Evolutionary conservation across 2,113 vertebrate genomes (phyloP), one percentile per base, ranked within the genome.

Genomic region (Cyrtonyx montezumae): DNA sequence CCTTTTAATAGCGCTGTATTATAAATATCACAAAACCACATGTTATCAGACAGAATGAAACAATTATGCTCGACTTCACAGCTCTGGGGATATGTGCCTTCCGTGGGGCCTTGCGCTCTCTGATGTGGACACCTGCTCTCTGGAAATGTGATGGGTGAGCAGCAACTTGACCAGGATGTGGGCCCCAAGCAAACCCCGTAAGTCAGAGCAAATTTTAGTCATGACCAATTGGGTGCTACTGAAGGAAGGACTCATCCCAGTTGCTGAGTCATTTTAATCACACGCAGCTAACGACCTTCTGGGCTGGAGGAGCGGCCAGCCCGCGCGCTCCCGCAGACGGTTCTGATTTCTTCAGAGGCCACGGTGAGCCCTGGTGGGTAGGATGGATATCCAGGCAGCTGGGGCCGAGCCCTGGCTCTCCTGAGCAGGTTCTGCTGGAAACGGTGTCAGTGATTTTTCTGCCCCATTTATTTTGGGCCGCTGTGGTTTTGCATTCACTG

Each of bases 41-140:
- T 92, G 89, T 94, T 94, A 96, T 95, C 96, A 88, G 89, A 45
- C 95, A 95, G 91, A 88, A 95, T 95, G 95, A 96, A 95, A 91
- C 94, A 92, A 94, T 96, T 96, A 95, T 25, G 82, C 71, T 90
- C 56, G 1, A 15, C 89, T 91, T 94, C 94, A 87, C 91, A 90
- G 46, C 81, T 6, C 2, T 6, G 84, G 94, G 84, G 91, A 53
- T 92, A 62, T 32, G 79, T 13, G 70, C 87, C 81, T 59, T 91
- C 55, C 4, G 1, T 19, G 94, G 91, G 94, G 92, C 89, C 92
- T 91, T 46, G 71, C 0, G 46, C 87, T 94, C 94, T 96, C 93
- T 95, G 94, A 96, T 94, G 95, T 93, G 93, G 95, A 96, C 91
- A 91, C 95, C 94, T 93, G 91, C 96, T 96, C 90, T 49, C 3